Evolutionary conservation across 1,140 invertebrate genomes (phyloP).

Genomic region (Eciton burchellii): DNA sequence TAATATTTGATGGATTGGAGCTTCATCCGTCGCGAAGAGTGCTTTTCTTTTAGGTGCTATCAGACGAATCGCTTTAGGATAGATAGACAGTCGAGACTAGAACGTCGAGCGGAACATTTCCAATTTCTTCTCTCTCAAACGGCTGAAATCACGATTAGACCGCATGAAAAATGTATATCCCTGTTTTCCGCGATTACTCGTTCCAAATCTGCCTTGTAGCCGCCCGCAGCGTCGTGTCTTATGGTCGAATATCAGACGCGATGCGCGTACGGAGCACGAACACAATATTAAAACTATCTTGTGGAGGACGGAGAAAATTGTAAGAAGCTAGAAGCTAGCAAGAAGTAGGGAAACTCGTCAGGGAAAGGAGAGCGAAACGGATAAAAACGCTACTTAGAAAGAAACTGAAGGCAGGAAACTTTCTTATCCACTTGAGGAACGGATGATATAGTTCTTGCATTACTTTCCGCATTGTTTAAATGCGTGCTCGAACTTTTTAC

Average conservation of each 20-base stretch:
- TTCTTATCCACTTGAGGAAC: slow-evolving; percentile 9
- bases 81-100: slow-evolving; percentile 12
- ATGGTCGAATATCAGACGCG: background rate
- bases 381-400: slow-evolving; percentile 27
- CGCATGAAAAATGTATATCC: slow-evolving; percentile 19
- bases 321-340: background rate
- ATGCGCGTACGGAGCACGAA: background rate
- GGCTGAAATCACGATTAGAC: slow-evolving; percentile 37
- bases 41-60: slow-evolving; percentile 49
- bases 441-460: background rate
- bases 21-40: slow-evolving; percentile 30
- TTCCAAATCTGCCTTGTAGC: slow-evolving; percentile 23
- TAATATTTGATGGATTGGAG: slow-evolving; percentile 39
- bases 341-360: slow-evolving; percentile 25
- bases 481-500: slow-evolving; percentile 6
- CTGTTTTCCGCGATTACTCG: slow-evolving; percentile 5
- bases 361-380: background rate
- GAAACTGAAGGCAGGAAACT: background rate
- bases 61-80: slow-evolving; percentile 45
- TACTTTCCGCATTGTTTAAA: slow-evolving; percentile 32
- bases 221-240: background rate
- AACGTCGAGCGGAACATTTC: slow-evolving; percentile 22
- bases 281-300: slow-evolving; percentile 6
- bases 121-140: slow-evolving; percentile 35
- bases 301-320: background rate